These are phyloP conservation scores for Todiramphus chloris DNA, from an alignment of 2,113 vertebrate species.

Conservation along the genomic window DNA sequence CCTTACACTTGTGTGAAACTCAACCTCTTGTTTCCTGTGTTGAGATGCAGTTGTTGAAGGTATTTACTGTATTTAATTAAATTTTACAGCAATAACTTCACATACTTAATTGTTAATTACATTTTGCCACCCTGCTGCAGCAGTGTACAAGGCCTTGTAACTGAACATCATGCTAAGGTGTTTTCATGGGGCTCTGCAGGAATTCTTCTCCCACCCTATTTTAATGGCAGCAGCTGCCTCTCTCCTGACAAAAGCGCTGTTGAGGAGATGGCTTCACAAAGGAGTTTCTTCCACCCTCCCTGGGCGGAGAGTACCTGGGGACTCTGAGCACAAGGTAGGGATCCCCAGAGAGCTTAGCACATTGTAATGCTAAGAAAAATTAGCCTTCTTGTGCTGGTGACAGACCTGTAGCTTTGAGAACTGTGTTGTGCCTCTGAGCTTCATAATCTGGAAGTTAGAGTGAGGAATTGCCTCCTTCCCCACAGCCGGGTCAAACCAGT, in stretches of 20 bases:
- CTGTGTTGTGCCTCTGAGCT: neutral
- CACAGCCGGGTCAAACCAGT: neutral
- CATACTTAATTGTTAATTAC: neutral
- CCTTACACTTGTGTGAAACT: neutral
- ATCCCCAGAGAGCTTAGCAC: neutral
- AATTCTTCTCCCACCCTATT: neutral
- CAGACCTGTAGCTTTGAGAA: neutral
- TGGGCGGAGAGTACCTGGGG: neutral
- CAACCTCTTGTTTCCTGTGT: neutral
- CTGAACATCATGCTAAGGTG: neutral
- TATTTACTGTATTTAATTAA: neutral
- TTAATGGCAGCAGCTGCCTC: neutral
- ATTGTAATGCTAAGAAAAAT: neutral
- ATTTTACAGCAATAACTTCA: neutral
- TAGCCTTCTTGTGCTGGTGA: neutral
- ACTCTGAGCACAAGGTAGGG: neutral
- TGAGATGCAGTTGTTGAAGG: neutral
- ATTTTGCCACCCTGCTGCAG: neutral
- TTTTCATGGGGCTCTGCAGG: neutral
- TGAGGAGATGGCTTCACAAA: neutral
- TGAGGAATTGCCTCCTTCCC: neutral
- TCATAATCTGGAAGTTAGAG: neutral
- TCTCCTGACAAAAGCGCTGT: neutral
- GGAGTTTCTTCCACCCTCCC: neutral
- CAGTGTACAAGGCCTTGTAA: neutral